phyloP scores from a whole-genome alignment of 1,140 invertebrate genomes.

The Lucilia cuprina region DNA sequence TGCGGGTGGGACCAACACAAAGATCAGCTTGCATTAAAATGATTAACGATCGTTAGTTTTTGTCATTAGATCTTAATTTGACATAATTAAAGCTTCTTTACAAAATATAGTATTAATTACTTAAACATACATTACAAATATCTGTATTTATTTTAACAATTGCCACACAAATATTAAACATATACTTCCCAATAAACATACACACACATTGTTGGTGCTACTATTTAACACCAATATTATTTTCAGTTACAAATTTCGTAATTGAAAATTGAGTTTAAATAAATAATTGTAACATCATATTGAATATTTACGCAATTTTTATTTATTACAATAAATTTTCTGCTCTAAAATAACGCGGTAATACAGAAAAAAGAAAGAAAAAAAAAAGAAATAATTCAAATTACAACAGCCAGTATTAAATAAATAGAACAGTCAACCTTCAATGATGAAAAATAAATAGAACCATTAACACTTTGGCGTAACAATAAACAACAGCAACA shows the following conservation, averaged over 20 bases:
- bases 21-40: too few species aligned
- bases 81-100: too few species aligned
- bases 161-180: background rate
- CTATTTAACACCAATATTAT: too few species aligned
- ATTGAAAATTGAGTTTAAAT: constrained; percentile 5
- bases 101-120: too few species aligned
- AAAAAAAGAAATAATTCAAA: background rate
- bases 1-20: too few species aligned
- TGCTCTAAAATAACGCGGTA: background rate
- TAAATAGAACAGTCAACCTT: background rate
- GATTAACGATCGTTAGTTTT: too few species aligned
- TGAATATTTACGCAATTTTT: background rate
- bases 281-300: background rate
- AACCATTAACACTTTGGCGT: background rate
- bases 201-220: background rate
- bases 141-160: background rate
- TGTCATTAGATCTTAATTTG: too few species aligned
- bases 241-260: background rate
- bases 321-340: background rate
- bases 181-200: background rate
- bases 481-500: background rate
- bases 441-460: background rate
- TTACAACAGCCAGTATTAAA: background rate
- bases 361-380: background rate
- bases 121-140: too few species aligned